Evolutionary conservation across 1,140 invertebrate species (phyloP).

Genomic region (Drosophila pachea): DNA sequence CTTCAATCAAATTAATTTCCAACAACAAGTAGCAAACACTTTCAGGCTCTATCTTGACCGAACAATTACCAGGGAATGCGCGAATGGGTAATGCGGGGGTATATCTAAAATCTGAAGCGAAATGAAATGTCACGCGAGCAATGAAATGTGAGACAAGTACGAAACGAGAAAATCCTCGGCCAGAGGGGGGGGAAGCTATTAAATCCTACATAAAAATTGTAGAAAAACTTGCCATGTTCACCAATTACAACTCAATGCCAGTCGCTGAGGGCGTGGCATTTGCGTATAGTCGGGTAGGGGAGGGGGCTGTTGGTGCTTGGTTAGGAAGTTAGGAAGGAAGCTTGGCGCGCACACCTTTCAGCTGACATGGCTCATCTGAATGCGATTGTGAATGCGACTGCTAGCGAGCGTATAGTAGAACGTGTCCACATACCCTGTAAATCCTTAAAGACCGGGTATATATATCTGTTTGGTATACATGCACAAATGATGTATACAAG

Average conservation of each 20-base stretch:
- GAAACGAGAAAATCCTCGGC: slow-evolving; percentile 20
- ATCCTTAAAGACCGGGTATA: not conserved
- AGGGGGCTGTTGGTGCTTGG: not conserved
- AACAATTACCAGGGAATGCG: slow-evolving; percentile 40
- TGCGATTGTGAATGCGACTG: slow-evolving; percentile 41
- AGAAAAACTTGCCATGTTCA: slow-evolving; percentile 72
- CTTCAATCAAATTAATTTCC: slow-evolving; percentile 36
- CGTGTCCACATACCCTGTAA: not conserved
- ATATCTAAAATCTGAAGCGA: slow-evolving; percentile 55
- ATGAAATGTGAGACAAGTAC: slow-evolving; percentile 66
- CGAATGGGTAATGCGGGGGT: slow-evolving; percentile 30
- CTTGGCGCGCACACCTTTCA: slow-evolving; percentile 60
- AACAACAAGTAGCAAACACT: too few species aligned
- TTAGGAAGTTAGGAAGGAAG: slow-evolving; percentile 11
- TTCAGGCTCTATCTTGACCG: slow-evolving; percentile 42
- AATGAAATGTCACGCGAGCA: slow-evolving; percentile 75
- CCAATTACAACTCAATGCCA: slow-evolving; percentile 70
- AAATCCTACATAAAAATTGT: slow-evolving; percentile 76
- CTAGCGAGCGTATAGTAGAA: not conserved
- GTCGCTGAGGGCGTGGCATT: not conserved
- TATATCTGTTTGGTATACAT: not conserved
- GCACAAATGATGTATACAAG: not conserved
- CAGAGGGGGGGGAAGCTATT: slow-evolving; percentile 72
- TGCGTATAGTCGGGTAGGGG: not conserved
- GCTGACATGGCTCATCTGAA: slow-evolving; percentile 75